These are phyloP conservation scores for Notechis scutatus DNA, from an alignment of 2,113 vertebrate genomes.

Conservation along the genomic window DNA sequence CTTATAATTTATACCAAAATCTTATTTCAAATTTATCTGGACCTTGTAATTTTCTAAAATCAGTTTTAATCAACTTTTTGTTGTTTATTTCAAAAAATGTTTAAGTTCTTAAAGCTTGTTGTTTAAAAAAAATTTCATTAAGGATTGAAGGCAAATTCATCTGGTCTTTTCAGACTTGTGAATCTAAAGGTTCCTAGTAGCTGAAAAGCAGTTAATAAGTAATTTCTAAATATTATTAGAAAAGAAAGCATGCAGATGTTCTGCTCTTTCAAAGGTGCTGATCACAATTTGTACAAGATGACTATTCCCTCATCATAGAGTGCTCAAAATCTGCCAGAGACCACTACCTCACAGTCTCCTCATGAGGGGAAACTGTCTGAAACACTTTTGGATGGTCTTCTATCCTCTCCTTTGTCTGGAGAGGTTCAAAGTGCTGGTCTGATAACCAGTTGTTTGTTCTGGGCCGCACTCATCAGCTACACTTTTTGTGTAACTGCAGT, in stretches of 20 bases:
- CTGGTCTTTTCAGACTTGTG: background rate
- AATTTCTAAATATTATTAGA: background rate
- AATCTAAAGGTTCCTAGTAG: background rate
- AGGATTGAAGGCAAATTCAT: background rate
- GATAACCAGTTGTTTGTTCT: background rate
- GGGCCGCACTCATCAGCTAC: background rate
- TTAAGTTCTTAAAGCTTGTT: background rate
- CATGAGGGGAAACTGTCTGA: background rate
- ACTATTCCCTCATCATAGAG: background rate
- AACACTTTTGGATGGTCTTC: background rate
- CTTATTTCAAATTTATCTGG: background rate
- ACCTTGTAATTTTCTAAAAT: background rate
- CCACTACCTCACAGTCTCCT: too few relatives aligned
- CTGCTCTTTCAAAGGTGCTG: background rate
- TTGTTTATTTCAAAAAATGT: background rate
- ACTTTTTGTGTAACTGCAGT: background rate
- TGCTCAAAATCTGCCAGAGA: background rate
- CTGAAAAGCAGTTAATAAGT: background rate
- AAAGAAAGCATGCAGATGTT: background rate
- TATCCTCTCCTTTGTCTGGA: background rate
- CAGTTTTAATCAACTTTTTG: background rate
- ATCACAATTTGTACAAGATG: background rate
- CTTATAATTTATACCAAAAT: background rate
- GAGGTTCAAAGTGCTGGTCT: background rate
- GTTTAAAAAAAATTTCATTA: background rate